A percentile compares a stretch with the other conserved stretches of the same genome.
Evolutionary conservation across 1,140 invertebrate genomes (phyloP).

Genomic region (Tachypleus tridentatus): DNA sequence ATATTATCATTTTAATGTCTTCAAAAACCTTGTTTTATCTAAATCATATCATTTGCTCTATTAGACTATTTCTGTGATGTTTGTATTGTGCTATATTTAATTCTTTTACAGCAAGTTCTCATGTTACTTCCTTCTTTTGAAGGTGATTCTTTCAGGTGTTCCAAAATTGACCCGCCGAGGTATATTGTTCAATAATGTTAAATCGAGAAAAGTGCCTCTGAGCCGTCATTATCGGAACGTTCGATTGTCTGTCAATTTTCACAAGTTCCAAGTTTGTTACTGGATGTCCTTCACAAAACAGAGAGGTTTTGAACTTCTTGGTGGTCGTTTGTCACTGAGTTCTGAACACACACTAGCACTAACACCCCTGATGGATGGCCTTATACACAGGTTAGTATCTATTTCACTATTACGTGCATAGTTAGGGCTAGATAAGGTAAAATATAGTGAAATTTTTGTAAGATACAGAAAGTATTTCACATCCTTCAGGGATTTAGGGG

Average conservation of each 20-base stretch:
- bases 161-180: slow-evolving; percentile 86
- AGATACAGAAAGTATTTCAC: too few relatives aligned
- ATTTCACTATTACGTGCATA: too few relatives aligned
- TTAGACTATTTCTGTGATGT: too few relatives aligned
- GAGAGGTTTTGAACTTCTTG: slow-evolving; percentile 81
- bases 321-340: slow-evolving; percentile 67
- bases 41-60: too few relatives aligned
- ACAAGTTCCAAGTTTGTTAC: slow-evolving; percentile 65
- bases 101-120: too few relatives aligned
- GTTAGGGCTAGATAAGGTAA: too few relatives aligned
- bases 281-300: slow-evolving; percentile 98
- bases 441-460: too few relatives aligned
- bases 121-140: too few relatives aligned
- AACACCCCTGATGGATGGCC: slow-evolving; percentile 61
- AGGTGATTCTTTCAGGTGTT: slow-evolving; percentile 82
- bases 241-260: slow-evolving; percentile 22
- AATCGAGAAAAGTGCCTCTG: slow-evolving; percentile 74
- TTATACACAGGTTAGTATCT: slow-evolving; percentile 47
- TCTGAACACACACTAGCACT: slow-evolving; percentile 70
- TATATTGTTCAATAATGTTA: slow-evolving; percentile 66
- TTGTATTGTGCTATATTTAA: too few relatives aligned
- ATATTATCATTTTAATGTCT: too few relatives aligned
- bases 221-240: slow-evolving; percentile 66
- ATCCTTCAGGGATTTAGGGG: neutral
- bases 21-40: too few relatives aligned